Evolutionary conservation across 2,113 vertebrate genomes (phyloP).

Genomic region (Amblyopsis rosae): DNA sequence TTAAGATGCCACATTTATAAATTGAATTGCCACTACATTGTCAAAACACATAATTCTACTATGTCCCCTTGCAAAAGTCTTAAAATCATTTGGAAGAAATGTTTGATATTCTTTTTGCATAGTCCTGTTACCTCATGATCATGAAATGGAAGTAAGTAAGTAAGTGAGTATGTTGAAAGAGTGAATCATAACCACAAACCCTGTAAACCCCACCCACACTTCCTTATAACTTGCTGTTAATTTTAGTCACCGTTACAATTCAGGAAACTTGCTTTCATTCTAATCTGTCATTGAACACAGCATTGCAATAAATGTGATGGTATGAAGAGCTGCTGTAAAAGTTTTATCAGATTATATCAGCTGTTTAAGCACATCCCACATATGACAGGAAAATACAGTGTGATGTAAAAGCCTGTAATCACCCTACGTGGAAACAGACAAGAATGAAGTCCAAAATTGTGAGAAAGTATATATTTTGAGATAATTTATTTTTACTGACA

Average conservation of each 20-base stretch:
- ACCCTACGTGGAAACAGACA: slow-evolving; percentile 57
- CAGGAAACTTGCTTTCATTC: slow-evolving; percentile 30
- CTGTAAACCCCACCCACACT: slow-evolving; percentile 52
- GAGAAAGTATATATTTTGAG: no score
- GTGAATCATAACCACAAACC: slow-evolving; percentile 31
- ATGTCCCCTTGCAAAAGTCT: no score
- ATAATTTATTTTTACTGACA: no score
- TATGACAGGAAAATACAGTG: slow-evolving; percentile 49
- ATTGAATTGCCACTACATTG: no score
- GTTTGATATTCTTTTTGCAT: no score
- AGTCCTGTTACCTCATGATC: no score
- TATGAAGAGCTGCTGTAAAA: slow-evolving; percentile 35
- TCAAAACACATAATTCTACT: no score
- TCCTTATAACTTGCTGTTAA: slow-evolving; percentile 58
- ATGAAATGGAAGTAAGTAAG: slow-evolving; percentile 39
- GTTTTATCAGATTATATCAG: slow-evolving; percentile 53
- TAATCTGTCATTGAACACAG: background rate
- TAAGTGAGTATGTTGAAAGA: slow-evolving; percentile 40
- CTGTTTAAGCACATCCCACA: slow-evolving; percentile 44
- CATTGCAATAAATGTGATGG: slow-evolving; percentile 12
- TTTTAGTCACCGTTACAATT: slow-evolving; percentile 56
- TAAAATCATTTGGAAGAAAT: no score
- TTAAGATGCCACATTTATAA: no score
- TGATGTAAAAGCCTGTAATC: slow-evolving; percentile 10
- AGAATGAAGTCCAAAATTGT: background rate